These are phyloP conservation scores for Sebastiscus tertius DNA, from an alignment of 2,797 vertebrate genomes.

Conservation along the genomic window DNA sequence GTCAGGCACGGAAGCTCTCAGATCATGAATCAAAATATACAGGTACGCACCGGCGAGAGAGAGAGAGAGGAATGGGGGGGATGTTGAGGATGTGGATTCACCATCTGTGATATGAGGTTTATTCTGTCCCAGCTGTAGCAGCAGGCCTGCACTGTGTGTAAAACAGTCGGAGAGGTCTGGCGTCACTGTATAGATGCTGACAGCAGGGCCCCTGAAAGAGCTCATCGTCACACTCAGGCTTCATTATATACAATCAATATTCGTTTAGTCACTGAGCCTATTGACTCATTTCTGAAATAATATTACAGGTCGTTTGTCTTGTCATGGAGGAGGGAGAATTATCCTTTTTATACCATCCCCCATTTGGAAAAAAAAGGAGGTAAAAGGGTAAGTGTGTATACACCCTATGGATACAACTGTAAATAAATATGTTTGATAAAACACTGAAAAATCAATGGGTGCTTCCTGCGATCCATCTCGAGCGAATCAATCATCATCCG, in stretches of 20 bases:
- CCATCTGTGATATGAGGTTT: conserved; percentile 47
- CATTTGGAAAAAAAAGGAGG: conserved; percentile 32
- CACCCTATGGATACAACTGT: conserved; percentile 92
- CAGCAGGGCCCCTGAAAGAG: conserved; percentile 84
- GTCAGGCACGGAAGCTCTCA: conserved; percentile 13
- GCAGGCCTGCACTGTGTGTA: conserved; percentile 35
- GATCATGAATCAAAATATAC: conserved; percentile 53
- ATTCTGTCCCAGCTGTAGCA: conserved; percentile 41
- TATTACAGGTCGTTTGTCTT: conserved; percentile 98
- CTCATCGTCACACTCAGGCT: conserved; percentile 93
- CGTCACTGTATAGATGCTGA: conserved; percentile 75
- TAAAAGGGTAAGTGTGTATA: conserved; percentile 77
- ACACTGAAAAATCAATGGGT: conserved; percentile 98
- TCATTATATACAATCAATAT: conserved; percentile 99
- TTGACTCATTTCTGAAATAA: conserved; percentile 98
- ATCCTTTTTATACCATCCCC: conserved; percentile 83
- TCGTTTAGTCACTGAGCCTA: conserved; percentile 96
- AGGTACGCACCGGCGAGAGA: conserved; percentile 24
- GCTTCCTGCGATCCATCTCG: conserved; percentile 97
- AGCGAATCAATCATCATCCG: conserved; percentile 98
- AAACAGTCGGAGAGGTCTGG: conserved; percentile 33
- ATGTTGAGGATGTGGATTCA: conserved; percentile 38
- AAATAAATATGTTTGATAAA: conserved; percentile 98
- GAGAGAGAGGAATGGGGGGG: conserved; percentile 19
- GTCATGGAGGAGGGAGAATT: conserved; percentile 90